Base-by-base conservation (phyloP, 2,888 invertebrate genomes). In the Ophioninae sp. region DNA sequence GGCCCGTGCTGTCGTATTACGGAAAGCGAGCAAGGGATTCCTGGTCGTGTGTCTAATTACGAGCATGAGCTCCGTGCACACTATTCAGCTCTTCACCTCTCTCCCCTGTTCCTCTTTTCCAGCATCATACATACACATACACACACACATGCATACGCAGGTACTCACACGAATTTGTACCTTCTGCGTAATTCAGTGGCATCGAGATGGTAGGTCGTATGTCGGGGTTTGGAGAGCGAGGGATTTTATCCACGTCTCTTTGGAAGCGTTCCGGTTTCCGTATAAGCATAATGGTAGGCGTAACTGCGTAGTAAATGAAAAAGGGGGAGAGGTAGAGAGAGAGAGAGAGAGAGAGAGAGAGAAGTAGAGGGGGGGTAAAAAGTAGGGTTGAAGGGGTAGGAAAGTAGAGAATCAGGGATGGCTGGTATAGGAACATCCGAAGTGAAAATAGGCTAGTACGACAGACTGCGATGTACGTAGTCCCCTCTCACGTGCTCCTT, bases 31-130 rank as follows among this genome's bases (percentile, higher is more conserved):
- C 39, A 37, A 65, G 41, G 8, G 41, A 62, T 64, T 5, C 17
- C 39, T 56, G 70, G 61, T 41, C 56, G 56, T 61, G 73, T 69
- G 76, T 74, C 72, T 80, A 80, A 83, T 83, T 77, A 83, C 76
- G 67, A 41, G 37, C 59, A 37, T 39, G 69, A 56, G 74, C 70
- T 30, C 30, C 30, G 30, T 30, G 30, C 30, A 30, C 3, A 30
- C 30, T 30, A 30, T 30, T 30, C 30, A 30, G 30, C 62, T 64
- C 73, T 44, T 30, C 50, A 65, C 65, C 23, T 30, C 20, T 30
- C n/a, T 8, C 72, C 41, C 39, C 70, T 13, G 21, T 20, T 50
- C 62, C 57, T 67, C 37, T 20, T 20, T 30, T 3, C 30, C 2
- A 30, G 30, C 30, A 30, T 30, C 30, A 1, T 30, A 30, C 2